Percentiles rank a stretch among this genome's conserved stretches.
phyloP scores from a whole-genome alignment of 2,888 invertebrate species.

The Oxyscelio sp. region DNA sequence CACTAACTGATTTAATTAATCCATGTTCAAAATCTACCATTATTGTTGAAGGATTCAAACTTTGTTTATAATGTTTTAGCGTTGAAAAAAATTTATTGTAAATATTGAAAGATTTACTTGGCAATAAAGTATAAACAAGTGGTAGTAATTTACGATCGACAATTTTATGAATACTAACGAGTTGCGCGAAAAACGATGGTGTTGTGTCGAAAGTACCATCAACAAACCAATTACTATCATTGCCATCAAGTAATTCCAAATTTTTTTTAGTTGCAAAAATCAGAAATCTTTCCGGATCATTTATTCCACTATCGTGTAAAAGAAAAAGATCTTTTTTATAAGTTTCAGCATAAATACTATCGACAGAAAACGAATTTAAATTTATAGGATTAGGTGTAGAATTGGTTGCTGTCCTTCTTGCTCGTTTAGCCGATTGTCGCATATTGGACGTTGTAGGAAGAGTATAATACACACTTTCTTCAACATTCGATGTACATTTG shows the following conservation, averaged over 20 bases:
- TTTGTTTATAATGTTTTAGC: constrained; percentile 27
- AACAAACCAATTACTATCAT: constrained; percentile 58
- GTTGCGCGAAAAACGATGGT: constrained; percentile 70
- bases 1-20: constrained; percentile 1
- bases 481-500: not conserved
- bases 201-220: constrained; percentile 76
- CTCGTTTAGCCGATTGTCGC: constrained; percentile 25
- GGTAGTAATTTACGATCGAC: constrained; percentile 28
- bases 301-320: not conserved
- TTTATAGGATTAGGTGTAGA: constrained; percentile 11
- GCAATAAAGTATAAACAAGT: constrained; percentile 16
- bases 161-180: constrained; percentile 73
- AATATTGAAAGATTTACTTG: constrained; percentile 48
- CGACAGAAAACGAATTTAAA: constrained; percentile 22
- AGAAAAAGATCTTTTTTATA: constrained; percentile 26
- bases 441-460: not conserved
- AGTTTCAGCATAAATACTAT: constrained; percentile 6
- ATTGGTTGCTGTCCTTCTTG: not conserved
- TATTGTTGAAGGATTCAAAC: constrained; percentile 3
- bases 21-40: constrained; percentile 13
- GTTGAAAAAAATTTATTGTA: constrained; percentile 29
- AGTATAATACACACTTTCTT: not conserved
- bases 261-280: constrained; percentile 27
- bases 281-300: constrained; percentile 7
- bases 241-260: not conserved